These are phyloP conservation scores for Daboia siamensis DNA, from an alignment of 2,113 vertebrate species.

Conservation along the genomic window DNA sequence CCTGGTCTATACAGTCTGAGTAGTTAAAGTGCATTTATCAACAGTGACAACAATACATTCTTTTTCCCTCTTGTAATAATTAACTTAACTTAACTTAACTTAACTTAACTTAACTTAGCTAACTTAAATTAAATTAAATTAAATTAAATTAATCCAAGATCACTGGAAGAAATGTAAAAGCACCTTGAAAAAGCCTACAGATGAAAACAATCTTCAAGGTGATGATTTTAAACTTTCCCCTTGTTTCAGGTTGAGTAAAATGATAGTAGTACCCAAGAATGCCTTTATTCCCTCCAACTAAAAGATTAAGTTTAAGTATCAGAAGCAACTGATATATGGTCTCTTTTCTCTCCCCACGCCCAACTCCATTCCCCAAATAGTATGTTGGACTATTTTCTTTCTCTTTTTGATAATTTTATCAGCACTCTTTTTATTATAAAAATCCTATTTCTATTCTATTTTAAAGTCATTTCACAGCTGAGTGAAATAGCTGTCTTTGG, in stretches of 20 bases:
- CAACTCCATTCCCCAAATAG: slow-evolving; percentile 24
- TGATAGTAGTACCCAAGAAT: slow-evolving; percentile 22
- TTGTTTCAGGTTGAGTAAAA: slow-evolving; percentile 46
- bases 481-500: slow-evolving; percentile 77
- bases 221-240: not conserved
- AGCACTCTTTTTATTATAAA: slow-evolving; percentile 68
- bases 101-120: too few species aligned
- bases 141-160: too few species aligned
- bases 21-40: too few species aligned
- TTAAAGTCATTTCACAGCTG: slow-evolving; percentile 82
- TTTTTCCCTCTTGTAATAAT: too few species aligned
- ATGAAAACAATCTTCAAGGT: not conserved
- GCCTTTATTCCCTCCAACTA: slow-evolving; percentile 51
- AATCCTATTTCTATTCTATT: slow-evolving; percentile 69
- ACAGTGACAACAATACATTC: too few species aligned
- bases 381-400: slow-evolving; percentile 61
- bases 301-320: slow-evolving; percentile 50
- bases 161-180: too few species aligned
- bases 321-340: slow-evolving; percentile 44
- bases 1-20: too few species aligned
- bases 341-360: slow-evolving; percentile 28
- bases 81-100: too few species aligned
- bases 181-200: too few species aligned
- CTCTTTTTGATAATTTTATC: slow-evolving; percentile 59
- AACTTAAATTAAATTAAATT: too few species aligned